Base-by-base conservation (phyloP, 2,113 vertebrate genomes). In the Malurus cyaneus region DNA sequence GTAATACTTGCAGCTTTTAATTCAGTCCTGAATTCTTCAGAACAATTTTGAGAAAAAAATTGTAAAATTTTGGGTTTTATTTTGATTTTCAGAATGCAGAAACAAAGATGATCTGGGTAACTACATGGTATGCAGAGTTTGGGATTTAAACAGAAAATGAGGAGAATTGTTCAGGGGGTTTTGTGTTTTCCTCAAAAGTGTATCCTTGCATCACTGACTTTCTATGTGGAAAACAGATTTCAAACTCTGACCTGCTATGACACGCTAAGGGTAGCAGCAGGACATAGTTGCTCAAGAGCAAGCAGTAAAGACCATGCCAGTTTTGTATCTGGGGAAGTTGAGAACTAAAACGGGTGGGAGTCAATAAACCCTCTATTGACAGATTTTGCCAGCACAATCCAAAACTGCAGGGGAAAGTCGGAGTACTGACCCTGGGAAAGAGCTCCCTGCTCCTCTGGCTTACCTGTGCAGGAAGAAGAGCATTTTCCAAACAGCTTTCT, bases 371-470 rank as follows among this genome's bases (percentile, higher is more conserved):
- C 18, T 83, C 24, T 49, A 0, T 5, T 61, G 42, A 32, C 23
- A 57, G 50, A 12, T 18, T 47, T 73, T 28, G 5, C 24, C 32
- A 24, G 14, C 11, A 12, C n/a, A 42, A 25, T 31, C 31, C 1
- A 0, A 80, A 41, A 36, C 56, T 67, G 29, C 56, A 46, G n/a
- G 16, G 26, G 12, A 13, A 78, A 39, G 29, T 12, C 0, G 2
- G 23, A 81, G 8, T 1, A 1, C 14, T 0, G 0, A 18, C 29
- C 13, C 12, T 32, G 28, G 18, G 32, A 34, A 70, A 62, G 41
- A 71, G 20, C 11, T 73, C 29, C 39, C 25, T 71, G 56, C 41
- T 73, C 41, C 25, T 61, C 31, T n/a, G 31, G n/a, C 17, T 44
- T 32, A 59, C 24, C 39, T 71, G 31, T 26, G 46, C 29, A 73